Evolutionary conservation across 2,888 invertebrate genomes (phyloP).

Genomic region (Drosophila fungiperda): DNA sequence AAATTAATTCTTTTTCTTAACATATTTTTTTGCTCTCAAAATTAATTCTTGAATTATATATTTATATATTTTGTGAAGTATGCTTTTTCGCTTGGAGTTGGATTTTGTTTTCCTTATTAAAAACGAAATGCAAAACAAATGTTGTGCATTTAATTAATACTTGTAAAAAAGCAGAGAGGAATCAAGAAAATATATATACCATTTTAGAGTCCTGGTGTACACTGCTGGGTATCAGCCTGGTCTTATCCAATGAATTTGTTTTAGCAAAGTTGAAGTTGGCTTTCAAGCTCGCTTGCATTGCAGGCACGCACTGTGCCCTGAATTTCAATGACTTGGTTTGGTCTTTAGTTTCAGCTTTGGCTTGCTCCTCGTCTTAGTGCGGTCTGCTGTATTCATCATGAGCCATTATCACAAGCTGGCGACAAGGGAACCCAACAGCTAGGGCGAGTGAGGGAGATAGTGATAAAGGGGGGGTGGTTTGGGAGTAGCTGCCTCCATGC

Average conservation of each 20-base stretch:
- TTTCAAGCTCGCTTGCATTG: slow-evolving; percentile 26
- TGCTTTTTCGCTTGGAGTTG: not conserved
- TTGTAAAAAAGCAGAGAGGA: not conserved
- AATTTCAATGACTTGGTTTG: slow-evolving; percentile 54
- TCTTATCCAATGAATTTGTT: slow-evolving; percentile 5
- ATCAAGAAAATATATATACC: not conserved
- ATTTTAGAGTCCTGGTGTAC: too few relatives aligned
- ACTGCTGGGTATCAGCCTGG: not conserved
- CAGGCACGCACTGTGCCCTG: slow-evolving; percentile 56
- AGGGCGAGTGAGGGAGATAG: not conserved
- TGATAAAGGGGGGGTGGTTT: not conserved
- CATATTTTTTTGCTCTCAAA: not conserved
- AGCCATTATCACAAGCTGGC: slow-evolving; percentile 79
- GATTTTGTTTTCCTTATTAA: not conserved
- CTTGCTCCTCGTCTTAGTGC: slow-evolving; percentile 57
- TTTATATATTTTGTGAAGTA: not conserved
- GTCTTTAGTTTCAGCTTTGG: slow-evolving; percentile 32
- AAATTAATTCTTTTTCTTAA: not conserved
- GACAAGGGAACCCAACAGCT: slow-evolving; percentile 51
- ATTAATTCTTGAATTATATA: slow-evolving; percentile 7
- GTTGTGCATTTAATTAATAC: not conserved
- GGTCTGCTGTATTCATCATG: slow-evolving; percentile 78
- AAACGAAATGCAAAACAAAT: not conserved
- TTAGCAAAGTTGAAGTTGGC: not conserved
- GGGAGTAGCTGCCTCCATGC: slow-evolving; percentile 37